Base-by-base conservation (phyloP, 2,888 invertebrate genomes). In the Rhimphoctona megacephalus region DNA sequence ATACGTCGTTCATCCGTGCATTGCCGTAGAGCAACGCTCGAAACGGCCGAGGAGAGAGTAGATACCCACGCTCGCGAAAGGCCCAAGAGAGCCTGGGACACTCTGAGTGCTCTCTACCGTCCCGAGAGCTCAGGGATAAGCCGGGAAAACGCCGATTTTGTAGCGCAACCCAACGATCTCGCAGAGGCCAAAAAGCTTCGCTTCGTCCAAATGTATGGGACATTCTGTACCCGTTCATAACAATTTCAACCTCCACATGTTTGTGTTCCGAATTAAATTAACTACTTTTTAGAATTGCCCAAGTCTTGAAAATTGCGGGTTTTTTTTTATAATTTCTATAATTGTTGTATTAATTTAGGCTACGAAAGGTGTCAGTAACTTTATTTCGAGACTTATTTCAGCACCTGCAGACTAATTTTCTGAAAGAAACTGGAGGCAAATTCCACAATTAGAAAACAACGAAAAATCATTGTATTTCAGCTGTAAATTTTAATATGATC, bases 71-170 rank as follows among this genome's bases (percentile, higher is more conserved):
- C 14, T 64, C 61, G 54, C 67, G 80, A 67, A 80, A 83, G 70
- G 66, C 83, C 83, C 83, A 64, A 39, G 79, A 83, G 80, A 86
- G 70, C 25, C 39, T 14, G 72, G 77, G 22, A 69, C 52, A 52
- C 66, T 83, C 81, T 78, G 83, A 86, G 82, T 89, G 89, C 89
- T 88, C 85, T 86, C 49, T 43, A 22, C 77, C 83, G 81, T 72
- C 77, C 73, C 70, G 88, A 66, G 49, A 85, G 76, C 76, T 78
- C 67, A 36, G 57, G 87, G 89, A 91, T 90, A 91, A 91, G 90
- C 89, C 82, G 74, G 87, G 89, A 88, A 88, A 90, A 89, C 81
- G 89, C 87, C 89, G 90, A 91, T 90, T 90, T 91, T 90, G 81
- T 89, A 88, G 86, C 77, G 64, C 77, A 81, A 54, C 72, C 17